These are phyloP conservation scores for Hyposmocoma kahamanoa DNA, from an alignment of 1,140 invertebrate genomes.

Conservation along the genomic window DNA sequence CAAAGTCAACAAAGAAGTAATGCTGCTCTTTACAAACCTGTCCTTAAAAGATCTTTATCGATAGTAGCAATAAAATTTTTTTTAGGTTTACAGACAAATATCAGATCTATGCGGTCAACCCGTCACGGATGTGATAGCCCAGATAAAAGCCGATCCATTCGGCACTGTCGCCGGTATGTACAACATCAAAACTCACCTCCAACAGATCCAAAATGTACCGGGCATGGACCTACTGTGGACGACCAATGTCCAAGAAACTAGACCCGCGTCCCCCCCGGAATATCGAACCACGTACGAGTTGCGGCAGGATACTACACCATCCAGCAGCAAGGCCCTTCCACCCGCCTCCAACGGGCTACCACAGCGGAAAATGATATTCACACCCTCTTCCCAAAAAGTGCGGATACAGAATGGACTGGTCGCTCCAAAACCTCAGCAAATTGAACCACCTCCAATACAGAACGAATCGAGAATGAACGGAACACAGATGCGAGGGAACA, in stretches of 20 bases:
- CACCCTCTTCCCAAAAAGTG: not conserved
- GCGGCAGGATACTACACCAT: not conserved
- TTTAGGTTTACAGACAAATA: slow-evolving; percentile 54
- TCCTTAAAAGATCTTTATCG: too few species aligned
- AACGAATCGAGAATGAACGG: not conserved
- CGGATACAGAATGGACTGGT: not conserved
- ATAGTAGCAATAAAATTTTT: too few species aligned
- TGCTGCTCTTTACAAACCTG: too few species aligned
- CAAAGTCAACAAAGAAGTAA: slow-evolving; percentile 45
- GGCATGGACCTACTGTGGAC: slow-evolving; percentile 50
- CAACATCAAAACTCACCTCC: slow-evolving; percentile 52
- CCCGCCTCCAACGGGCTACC: not conserved
- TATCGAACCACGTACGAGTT: slow-evolving; percentile 35
- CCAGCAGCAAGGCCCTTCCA: not conserved
- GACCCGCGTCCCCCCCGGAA: slow-evolving; percentile 41
- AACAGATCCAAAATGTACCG: slow-evolving; percentile 31
- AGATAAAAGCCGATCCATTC: slow-evolving; percentile 56
- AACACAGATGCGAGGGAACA: not conserved
- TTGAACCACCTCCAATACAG: not conserved
- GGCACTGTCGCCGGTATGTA: slow-evolving; percentile 53
- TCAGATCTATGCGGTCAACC: slow-evolving; percentile 38
- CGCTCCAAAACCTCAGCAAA: not conserved
- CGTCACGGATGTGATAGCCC: slow-evolving; percentile 42
- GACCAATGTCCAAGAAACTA: slow-evolving; percentile 29
- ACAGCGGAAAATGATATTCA: not conserved